Evolutionary conservation across 2,113 vertebrate species (phyloP).

Genomic region (Catharus fuscescens): DNA sequence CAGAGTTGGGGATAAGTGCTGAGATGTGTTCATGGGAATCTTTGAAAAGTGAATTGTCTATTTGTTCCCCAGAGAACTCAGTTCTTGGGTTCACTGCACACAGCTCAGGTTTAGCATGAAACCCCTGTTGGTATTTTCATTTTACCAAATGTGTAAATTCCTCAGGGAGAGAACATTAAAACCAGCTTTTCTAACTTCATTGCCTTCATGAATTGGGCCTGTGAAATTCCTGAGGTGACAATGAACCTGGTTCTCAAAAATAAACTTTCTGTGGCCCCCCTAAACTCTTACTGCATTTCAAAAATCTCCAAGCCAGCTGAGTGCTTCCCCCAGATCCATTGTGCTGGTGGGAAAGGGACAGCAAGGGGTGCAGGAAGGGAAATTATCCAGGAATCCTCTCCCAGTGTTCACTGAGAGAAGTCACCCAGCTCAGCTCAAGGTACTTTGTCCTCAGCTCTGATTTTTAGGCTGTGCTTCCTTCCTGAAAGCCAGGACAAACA

Average conservation of each 20-base stretch:
- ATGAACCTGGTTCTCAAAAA: neutral
- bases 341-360: neutral
- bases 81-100: neutral
- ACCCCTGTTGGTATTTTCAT: neutral
- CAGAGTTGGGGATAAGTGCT: neutral
- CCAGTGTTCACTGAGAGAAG: neutral
- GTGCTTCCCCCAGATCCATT: neutral
- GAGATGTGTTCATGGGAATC: neutral
- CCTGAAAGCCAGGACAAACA: neutral
- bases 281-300: neutral
- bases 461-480: neutral
- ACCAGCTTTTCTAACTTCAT: neutral
- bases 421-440: neutral
- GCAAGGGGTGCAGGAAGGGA: neutral
- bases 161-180: neutral
- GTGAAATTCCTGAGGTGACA: neutral
- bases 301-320: accelerated
- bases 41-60: neutral
- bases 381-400: neutral
- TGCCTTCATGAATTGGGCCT: neutral
- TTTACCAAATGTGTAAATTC: accelerated
- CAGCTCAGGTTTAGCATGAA: neutral
- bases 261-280: accelerated
- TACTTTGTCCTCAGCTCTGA: neutral
- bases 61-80: neutral